phyloP scores from a whole-genome alignment of 2,113 vertebrate species.

The Carollia perspicillata region DNA sequence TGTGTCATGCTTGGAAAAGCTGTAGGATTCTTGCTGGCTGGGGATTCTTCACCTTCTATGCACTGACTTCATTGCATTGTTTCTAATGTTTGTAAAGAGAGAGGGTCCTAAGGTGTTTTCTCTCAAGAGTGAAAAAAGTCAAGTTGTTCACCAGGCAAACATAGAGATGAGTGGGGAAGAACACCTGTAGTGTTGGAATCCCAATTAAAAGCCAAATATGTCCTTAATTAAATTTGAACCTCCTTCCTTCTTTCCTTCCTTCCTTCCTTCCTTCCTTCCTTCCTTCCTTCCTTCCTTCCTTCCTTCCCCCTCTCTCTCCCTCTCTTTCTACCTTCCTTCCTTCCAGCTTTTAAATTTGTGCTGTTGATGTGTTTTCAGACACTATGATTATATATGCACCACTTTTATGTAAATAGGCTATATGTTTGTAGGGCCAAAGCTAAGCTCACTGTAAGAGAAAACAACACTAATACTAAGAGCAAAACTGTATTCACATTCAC shows the following conservation, averaged over 20 bases:
- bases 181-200: not conserved
- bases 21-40: not conserved
- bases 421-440: not conserved
- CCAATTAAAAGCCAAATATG: not conserved
- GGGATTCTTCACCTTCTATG: not conserved
- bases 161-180: not conserved
- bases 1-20: not conserved
- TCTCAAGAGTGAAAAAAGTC: not conserved
- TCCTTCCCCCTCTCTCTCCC: not conserved
- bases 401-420: not conserved
- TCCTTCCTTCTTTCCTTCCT: rapidly evolving
- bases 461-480: not conserved
- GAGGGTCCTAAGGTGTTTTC: not conserved
- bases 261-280: rapidly evolving
- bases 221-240: not conserved
- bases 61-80: not conserved
- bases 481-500: not conserved
- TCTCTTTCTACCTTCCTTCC: rapidly evolving
- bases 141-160: not conserved
- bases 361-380: not conserved
- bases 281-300: not conserved
- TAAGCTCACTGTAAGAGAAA: not conserved
- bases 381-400: not conserved
- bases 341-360: not conserved
- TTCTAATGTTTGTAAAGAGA: not conserved